Conservation (phyloP, 2,797 vertebrate genomes). For the Spinibarbus caldwelli region DNA sequence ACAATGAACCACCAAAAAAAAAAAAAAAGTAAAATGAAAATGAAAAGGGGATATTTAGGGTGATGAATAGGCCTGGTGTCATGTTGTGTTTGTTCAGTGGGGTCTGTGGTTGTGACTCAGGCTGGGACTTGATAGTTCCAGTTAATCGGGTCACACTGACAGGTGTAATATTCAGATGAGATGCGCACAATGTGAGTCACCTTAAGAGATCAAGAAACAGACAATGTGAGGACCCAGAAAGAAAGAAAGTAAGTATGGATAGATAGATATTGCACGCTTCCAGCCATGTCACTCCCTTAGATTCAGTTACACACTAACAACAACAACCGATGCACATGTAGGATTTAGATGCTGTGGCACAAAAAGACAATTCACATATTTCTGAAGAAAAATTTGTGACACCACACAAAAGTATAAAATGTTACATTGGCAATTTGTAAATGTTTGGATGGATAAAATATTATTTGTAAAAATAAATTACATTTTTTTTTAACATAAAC, state of each 20-base stretch:
- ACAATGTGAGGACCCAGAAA: background rate
- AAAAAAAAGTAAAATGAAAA: background rate
- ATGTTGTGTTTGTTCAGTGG: constrained; percentile 8
- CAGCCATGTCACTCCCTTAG: constrained; percentile 25
- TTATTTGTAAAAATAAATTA: no score
- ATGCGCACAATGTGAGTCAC: background rate
- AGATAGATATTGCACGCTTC: constrained; percentile 2
- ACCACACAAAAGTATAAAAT: no score
- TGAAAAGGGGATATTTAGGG: background rate
- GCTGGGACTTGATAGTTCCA: background rate
- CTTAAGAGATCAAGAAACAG: constrained; percentile 9
- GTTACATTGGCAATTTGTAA: no score
- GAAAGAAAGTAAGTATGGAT: background rate
- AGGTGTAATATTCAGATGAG: constrained; percentile 3
- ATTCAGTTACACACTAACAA: constrained; percentile 25
- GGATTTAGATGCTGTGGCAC: background rate
- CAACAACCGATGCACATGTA: background rate
- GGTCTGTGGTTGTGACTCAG: constrained; percentile 34
- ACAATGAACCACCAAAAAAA: background rate
- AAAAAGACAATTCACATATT: no score
- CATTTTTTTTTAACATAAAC: no score
- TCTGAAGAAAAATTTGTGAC: no score
- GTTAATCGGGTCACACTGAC: constrained; percentile 9
- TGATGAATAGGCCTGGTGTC: constrained; percentile 16
- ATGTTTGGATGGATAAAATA: no score